These are phyloP conservation scores for Heteractis magnifica DNA, from an alignment of 92 coral and sea anemone species.

Conservation along the genomic window DNA sequence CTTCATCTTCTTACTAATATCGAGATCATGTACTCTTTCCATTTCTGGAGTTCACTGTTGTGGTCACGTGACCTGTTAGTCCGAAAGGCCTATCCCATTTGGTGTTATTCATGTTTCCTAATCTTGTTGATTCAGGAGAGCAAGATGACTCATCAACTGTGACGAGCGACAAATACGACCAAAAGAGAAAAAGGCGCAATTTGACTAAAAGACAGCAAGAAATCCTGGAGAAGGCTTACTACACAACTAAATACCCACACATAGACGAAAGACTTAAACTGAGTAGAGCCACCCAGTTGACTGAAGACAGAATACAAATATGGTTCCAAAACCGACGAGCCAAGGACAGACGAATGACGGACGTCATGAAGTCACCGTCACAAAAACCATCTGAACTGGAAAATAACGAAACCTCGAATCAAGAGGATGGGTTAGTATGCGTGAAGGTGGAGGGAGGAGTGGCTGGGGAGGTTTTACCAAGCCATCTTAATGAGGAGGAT, in stretches of 20 bases:
- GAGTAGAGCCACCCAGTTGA: conserved; percentile 55
- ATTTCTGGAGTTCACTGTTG: too few species aligned
- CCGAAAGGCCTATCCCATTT: background rate
- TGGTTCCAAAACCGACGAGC: conserved; percentile 93
- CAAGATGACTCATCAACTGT: conserved; percentile 5
- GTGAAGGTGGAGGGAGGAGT: conserved; percentile 7
- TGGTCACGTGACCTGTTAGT: too few species aligned
- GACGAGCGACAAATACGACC: conserved; percentile 39
- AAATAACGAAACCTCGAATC: background rate
- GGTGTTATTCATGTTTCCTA: background rate
- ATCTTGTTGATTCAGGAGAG: conserved; percentile 5
- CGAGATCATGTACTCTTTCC: too few species aligned
- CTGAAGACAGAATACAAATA: conserved; percentile 71
- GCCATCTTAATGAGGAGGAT: background rate
- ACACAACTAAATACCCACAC: conserved; percentile 65
- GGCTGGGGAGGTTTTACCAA: background rate
- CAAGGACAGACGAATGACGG: conserved; percentile 60
- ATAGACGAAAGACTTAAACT: conserved; percentile 66
- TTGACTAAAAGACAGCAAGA: conserved; percentile 67
- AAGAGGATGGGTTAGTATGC: background rate
- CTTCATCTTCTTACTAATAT: too few species aligned
- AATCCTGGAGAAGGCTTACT: conserved; percentile 64
- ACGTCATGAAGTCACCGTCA: conserved; percentile 2
- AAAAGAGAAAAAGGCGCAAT: conserved; percentile 62
- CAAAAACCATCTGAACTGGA: background rate